A percentile compares a stretch with the other conserved stretches of the same genome.
These are phyloP conservation scores for Eilema depressum DNA, from an alignment of 2,888 invertebrate species.

Conservation along the genomic window DNA sequence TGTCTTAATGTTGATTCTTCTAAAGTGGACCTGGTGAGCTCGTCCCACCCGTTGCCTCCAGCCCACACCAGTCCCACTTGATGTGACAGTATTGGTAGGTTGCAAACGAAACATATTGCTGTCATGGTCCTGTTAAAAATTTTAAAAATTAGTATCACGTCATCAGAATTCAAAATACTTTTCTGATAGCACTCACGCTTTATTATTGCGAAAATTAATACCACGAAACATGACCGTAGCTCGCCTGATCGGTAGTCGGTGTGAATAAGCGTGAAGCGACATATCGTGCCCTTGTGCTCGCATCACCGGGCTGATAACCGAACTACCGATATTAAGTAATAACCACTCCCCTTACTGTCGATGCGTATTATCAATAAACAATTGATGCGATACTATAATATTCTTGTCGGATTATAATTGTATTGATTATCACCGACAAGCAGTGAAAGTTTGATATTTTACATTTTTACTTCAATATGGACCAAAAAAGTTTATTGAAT, in stretches of 20 bases:
- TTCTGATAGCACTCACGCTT: constrained; percentile 71
- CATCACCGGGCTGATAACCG: constrained; percentile 80
- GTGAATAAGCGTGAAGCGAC: constrained; percentile 69
- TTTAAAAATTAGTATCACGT: constrained; percentile 47
- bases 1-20: constrained; percentile 95
- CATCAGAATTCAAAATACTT: background rate
- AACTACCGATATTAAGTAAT: constrained; percentile 80
- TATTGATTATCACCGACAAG: constrained; percentile 48
- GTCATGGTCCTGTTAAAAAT: constrained; percentile 93
- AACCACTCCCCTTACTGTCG: constrained; percentile 79
- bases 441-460: constrained; percentile 19
- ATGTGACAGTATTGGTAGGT: constrained; percentile 97
- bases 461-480: background rate
- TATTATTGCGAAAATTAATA: constrained; percentile 78
- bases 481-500: constrained; percentile 21
- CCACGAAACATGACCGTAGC: constrained; percentile 70
- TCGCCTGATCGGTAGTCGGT: constrained; percentile 58
- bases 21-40: constrained; percentile 93
- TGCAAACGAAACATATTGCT: constrained; percentile 98
- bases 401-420: constrained; percentile 51
- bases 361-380: constrained; percentile 75
- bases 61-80: constrained; percentile 98
- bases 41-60: constrained; percentile 98
- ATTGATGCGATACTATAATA: constrained; percentile 62
- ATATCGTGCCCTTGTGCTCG: constrained; percentile 79